These are phyloP conservation scores for Eurytoma californica DNA, from an alignment of 2,888 invertebrate genomes.

Conservation along the genomic window DNA sequence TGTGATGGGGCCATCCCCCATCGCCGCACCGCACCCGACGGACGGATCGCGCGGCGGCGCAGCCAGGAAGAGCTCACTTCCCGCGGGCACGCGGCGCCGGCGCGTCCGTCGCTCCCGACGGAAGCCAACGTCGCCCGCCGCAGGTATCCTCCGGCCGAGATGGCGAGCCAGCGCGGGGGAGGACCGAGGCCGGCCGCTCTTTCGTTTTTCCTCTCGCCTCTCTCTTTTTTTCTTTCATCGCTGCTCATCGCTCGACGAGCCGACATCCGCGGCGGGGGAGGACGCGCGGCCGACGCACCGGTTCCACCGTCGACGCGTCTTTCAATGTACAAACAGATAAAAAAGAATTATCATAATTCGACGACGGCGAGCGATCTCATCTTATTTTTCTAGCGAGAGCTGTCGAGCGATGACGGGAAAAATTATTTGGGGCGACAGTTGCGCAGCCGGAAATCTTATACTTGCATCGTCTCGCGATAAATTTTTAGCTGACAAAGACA, in stretches of 20 bases:
- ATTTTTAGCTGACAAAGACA: too few relatives aligned
- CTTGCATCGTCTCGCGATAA: too few relatives aligned
- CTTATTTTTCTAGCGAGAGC: constrained; percentile 33
- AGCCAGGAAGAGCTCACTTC: not conserved
- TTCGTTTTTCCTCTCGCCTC: not conserved
- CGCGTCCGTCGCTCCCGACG: not conserved
- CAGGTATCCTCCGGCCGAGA: not conserved
- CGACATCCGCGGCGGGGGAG: not conserved
- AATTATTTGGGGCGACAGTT: too few relatives aligned
- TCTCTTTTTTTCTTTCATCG: not conserved
- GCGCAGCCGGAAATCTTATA: too few relatives aligned
- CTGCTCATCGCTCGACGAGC: too few relatives aligned
- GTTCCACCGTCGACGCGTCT: too few relatives aligned
- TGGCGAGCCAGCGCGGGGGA: not conserved
- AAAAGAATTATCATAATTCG: constrained; percentile 11
- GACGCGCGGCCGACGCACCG: too few relatives aligned
- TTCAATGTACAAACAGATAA: not conserved
- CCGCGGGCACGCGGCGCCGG: not conserved
- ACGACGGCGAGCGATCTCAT: constrained; percentile 24
- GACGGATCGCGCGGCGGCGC: not conserved
- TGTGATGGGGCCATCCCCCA: constrained; percentile 53
- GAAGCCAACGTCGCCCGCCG: not conserved
- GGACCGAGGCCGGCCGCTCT: not conserved
- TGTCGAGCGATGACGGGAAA: too few relatives aligned
- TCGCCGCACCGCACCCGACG: not conserved